These are phyloP conservation scores for Centropyge bicolor DNA, from an alignment of 2,797 vertebrate genomes.

Conservation along the genomic window DNA sequence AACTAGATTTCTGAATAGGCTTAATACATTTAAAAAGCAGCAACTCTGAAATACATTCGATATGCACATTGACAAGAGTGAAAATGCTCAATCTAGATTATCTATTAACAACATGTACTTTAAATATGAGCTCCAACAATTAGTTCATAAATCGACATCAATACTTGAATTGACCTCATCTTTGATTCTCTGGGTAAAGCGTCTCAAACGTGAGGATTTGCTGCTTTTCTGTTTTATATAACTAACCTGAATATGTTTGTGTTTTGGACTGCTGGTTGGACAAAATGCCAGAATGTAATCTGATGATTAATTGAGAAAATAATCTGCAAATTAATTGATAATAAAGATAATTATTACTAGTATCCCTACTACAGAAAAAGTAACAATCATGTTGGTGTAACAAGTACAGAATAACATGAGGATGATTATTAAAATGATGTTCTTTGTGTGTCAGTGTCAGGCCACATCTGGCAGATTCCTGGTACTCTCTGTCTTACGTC, in stretches of 20 bases:
- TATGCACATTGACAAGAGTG: too few species aligned
- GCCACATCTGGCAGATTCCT: slow-evolving; percentile 83
- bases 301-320: background rate
- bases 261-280: background rate
- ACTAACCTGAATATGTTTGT: background rate
- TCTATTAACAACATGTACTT: background rate
- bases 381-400: background rate
- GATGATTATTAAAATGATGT: background rate
- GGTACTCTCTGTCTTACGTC: slow-evolving; percentile 89
- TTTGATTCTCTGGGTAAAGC: too few species aligned
- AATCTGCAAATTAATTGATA: background rate
- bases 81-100: background rate
- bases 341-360: background rate
- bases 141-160: too few species aligned
- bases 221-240: background rate
- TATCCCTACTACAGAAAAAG: background rate
- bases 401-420: background rate
- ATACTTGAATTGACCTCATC: too few species aligned
- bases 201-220: too few species aligned
- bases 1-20: background rate
- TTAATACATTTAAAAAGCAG: background rate
- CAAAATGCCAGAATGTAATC: background rate
- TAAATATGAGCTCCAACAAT: background rate
- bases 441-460: slow-evolving; percentile 69
- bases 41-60: slow-evolving; percentile 1